Conservation (phyloP, 2,113 vertebrate species). For the Macrotis lagotis region DNA sequence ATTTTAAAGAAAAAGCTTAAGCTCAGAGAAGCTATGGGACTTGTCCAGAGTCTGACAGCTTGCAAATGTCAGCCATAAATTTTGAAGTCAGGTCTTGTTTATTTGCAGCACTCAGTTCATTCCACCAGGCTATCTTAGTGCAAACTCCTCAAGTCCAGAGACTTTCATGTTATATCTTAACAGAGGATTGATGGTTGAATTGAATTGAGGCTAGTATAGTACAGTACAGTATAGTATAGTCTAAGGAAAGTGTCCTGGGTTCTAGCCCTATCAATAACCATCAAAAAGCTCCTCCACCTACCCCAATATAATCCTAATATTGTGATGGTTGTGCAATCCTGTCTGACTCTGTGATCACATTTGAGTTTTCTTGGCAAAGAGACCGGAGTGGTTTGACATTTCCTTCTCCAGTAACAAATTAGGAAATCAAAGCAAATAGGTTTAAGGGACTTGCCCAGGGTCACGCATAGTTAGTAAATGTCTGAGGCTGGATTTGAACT, state of each 20-base stretch:
- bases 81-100: neutral
- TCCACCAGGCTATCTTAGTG: neutral
- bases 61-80: neutral
- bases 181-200: neutral
- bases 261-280: neutral
- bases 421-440: neutral
- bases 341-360: neutral
- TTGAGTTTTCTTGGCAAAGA: neutral
- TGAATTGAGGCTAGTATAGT: neutral
- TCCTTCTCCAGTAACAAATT: neutral
- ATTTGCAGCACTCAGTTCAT: neutral
- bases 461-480: neutral
- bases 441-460: neutral
- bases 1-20: neutral
- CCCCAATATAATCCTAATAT: neutral
- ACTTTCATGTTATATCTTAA: neutral
- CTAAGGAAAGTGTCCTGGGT: neutral
- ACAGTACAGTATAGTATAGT: too few relatives aligned
- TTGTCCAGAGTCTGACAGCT: neutral
- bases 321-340: neutral
- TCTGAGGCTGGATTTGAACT: neutral
- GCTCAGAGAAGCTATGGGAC: neutral
- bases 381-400: neutral
- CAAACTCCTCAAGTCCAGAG: neutral
- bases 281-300: neutral